These are phyloP conservation scores for Scartelaos histophorus DNA, from an alignment of 2,113 vertebrate species.

Conservation along the genomic window DNA sequence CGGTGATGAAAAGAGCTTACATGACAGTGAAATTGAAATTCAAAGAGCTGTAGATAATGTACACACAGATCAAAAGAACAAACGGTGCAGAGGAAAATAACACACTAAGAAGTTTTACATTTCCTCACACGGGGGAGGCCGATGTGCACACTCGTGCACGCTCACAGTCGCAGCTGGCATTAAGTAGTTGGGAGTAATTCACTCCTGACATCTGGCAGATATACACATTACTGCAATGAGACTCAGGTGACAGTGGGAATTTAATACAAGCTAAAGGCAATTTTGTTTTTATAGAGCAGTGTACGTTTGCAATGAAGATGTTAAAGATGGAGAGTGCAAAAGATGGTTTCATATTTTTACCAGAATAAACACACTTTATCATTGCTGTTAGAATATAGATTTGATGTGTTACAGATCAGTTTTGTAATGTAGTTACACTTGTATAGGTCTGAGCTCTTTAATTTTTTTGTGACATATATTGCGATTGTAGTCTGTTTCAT, in stretches of 20 bases:
- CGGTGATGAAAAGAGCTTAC: conserved; percentile 81
- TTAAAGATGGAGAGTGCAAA: background rate
- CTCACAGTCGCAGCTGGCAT: conserved; percentile 14
- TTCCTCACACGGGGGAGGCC: conserved; percentile 65
- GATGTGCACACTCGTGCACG: conserved; percentile 22
- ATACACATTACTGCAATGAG: conserved; percentile 8
- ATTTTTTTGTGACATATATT: too few relatives aligned
- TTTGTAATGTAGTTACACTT: background rate
- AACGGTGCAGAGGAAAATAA: conserved; percentile 78
- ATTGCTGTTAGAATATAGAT: background rate
- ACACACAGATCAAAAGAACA: conserved; percentile 85
- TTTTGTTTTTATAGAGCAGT: conserved; percentile 2
- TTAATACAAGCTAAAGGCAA: conserved; percentile 1
- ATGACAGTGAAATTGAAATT: conserved; percentile 83
- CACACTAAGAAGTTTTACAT: conserved; percentile 78
- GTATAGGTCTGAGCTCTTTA: too few relatives aligned
- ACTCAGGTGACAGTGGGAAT: conserved; percentile 15
- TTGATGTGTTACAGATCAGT: background rate
- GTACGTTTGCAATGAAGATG: background rate
- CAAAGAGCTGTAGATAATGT: conserved; percentile 82
- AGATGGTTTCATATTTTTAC: background rate
- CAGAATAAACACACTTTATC: background rate
- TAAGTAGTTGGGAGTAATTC: conserved; percentile 30
- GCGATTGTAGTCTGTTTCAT: too few relatives aligned
- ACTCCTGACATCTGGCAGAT: conserved; percentile 27